phyloP scores from a whole-genome alignment of 2,113 vertebrate genomes.

The Proterorhinus semilunaris region DNA sequence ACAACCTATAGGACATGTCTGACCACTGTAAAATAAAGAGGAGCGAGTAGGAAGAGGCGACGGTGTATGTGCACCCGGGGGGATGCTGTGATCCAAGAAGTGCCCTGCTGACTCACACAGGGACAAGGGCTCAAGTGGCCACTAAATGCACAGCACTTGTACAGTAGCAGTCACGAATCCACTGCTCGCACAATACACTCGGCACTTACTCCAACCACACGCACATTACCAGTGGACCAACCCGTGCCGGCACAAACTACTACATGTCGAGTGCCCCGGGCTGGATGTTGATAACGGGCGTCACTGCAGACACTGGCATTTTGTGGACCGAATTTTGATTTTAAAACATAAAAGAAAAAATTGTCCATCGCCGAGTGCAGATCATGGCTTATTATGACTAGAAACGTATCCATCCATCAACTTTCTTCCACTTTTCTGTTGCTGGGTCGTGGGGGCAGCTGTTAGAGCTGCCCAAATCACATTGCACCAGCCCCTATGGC shows the following conservation, averaged over 20 bases:
- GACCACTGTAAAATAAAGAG: conserved; percentile 13
- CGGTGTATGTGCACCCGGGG: conserved; percentile 30
- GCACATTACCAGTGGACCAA: conserved; percentile 29
- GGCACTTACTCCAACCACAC: conserved; percentile 27
- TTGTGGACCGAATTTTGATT: too few species aligned
- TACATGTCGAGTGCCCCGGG: conserved; percentile 5
- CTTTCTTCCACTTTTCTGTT: too few species aligned
- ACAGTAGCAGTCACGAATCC: conserved; percentile 23
- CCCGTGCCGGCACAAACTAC: conserved; percentile 17
- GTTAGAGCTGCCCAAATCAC: too few species aligned
- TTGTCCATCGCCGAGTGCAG: too few species aligned
- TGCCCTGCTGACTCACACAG: conserved; percentile 54
- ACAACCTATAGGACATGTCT: background rate
- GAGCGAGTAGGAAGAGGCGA: conserved; percentile 26
- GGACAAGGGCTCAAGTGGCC: conserved; percentile 57
- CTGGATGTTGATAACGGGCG: conserved; percentile 18
- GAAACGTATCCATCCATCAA: too few species aligned
- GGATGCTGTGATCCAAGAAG: conserved; percentile 51
- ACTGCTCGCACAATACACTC: conserved; percentile 14
- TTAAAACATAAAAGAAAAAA: too few species aligned
- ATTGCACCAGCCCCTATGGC: too few species aligned
- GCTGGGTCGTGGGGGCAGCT: too few species aligned
- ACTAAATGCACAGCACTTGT: conserved; percentile 36
- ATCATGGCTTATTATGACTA: too few species aligned
- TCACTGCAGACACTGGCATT: background rate